A percentile compares a stretch with the other conserved stretches of the same genome.
Conservation (phyloP, 2,113 vertebrate species). For the Gorsachius goisagi region DNA sequence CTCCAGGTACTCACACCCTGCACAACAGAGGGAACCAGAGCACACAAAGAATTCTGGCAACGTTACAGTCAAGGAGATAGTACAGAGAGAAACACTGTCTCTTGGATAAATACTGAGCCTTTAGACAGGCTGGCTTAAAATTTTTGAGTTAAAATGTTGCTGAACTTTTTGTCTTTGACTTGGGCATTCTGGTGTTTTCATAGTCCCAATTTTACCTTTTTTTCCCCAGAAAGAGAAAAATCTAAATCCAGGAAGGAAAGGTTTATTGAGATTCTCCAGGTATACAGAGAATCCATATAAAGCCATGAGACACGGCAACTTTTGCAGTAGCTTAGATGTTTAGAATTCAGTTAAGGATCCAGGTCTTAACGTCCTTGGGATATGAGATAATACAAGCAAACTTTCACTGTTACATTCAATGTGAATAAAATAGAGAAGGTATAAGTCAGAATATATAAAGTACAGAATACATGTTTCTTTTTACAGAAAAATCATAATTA, state of each 20-base stretch:
- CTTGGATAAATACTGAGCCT: neutral
- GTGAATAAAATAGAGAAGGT: neutral
- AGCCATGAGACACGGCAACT: neutral
- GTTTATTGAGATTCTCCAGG: neutral
- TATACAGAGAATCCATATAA: neutral
- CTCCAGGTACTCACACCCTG: neutral
- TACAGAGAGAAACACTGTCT: neutral
- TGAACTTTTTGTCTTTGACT: neutral
- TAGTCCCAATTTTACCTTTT: neutral
- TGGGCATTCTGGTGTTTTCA: neutral
- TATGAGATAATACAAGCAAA: neutral
- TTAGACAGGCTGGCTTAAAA: neutral
- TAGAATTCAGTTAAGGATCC: neutral
- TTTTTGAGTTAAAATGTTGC: neutral
- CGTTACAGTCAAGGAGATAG: neutral
- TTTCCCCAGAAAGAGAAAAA: neutral
- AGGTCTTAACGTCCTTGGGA: neutral
- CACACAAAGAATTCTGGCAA: neutral
- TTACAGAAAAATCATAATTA: neutral
- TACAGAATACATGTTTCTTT: neutral
- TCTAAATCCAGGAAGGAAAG: neutral
- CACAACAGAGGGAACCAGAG: neutral
- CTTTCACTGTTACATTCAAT: neutral
- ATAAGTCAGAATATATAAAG: neutral
- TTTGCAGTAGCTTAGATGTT: neutral